phyloP scores from a whole-genome alignment of 2,113 vertebrate species.

The Saiga tatarica region DNA sequence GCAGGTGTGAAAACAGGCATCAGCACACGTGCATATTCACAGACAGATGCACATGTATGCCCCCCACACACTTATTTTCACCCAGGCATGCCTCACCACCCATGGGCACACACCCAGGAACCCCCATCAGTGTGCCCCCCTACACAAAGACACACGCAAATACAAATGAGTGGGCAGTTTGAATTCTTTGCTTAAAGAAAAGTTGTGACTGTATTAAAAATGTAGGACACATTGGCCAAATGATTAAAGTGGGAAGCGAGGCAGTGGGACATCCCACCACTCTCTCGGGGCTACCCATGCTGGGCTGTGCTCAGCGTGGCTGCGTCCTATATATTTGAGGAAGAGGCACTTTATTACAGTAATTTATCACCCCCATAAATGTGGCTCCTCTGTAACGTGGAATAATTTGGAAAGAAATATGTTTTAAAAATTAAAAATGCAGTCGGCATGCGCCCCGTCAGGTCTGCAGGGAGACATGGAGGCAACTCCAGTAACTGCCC shows the following conservation, averaged over 20 bases:
- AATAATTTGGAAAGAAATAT: constrained; percentile 96
- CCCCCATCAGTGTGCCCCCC: fast-evolving
- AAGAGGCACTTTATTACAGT: constrained; percentile 94
- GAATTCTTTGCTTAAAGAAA: constrained; percentile 80
- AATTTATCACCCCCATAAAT: constrained; percentile 99
- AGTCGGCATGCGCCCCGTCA: constrained; percentile 83
- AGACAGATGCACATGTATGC: too few relatives aligned
- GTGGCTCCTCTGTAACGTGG: constrained; percentile 86
- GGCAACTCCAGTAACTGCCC: constrained; percentile 89
- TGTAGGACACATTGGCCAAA: constrained; percentile 78
- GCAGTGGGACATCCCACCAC: constrained; percentile 73
- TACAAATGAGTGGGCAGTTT: constrained; percentile 55
- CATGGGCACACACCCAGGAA: neutral
- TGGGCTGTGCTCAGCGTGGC: constrained; percentile 79
- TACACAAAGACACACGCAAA: neutral
- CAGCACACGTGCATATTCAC: neutral
- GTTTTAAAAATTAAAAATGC: constrained; percentile 97
- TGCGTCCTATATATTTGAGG: constrained; percentile 82
- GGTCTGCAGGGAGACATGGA: constrained; percentile 92
- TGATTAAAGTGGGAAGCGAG: constrained; percentile 84
- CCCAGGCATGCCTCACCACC: neutral
- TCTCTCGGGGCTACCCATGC: constrained; percentile 82
- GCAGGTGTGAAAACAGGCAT: neutral
- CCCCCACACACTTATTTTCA: neutral
- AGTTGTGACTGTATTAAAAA: constrained; percentile 80